Evolutionary conservation across 2,797 vertebrate genomes (phyloP), one percentile per base, ranked within the genome.

Genomic region (Poeciliopsis turneri): DNA sequence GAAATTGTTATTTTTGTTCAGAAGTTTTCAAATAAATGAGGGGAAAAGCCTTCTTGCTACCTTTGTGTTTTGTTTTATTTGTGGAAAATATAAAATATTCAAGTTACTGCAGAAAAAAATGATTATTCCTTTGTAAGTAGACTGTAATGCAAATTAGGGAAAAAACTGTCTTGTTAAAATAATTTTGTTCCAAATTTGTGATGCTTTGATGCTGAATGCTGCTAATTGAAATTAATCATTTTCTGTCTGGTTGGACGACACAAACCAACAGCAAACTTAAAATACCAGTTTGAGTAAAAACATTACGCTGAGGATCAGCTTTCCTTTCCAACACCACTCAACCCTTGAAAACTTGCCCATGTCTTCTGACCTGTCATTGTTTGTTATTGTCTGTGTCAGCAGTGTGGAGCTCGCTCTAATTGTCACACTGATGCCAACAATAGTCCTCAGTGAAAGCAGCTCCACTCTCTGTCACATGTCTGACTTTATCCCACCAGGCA

Each of bases 371-470:
- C 5, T 0, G 9, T 83, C 68, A 66, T 41, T 13, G 49, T 47
- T 30, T 39, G 30, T 74, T 15, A 74, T 70, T 59, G 64, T 80
- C 78, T 78, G 77, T 82, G 11, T 76, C 61, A 39, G 47, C 77
- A 49, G 55, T 66, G 86, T 81, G 88, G 81, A 86, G 85, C 80
- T 77, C 36, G 75, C 53, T 75, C 43, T 80, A 84, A 79, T 81
- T 87, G 88, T 91, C 88, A 90, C 78, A 41, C 76, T 89, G 87
- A 89, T 81, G 51, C 84, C 68, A 4, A 93, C 93, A 93, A 92
- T 89, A 82, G 87, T 76, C 59, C 76, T 84, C 70, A 85, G 74
- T 92, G 84, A 91, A 73, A 84, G 82, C 82, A 88, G 88, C 88
- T 86, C 84, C 86, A 81, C 72, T 85, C 64, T 25, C 64, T 25